Base-by-base conservation (phyloP, 2,888 invertebrate species). In the Miltochrista miniata region DNA sequence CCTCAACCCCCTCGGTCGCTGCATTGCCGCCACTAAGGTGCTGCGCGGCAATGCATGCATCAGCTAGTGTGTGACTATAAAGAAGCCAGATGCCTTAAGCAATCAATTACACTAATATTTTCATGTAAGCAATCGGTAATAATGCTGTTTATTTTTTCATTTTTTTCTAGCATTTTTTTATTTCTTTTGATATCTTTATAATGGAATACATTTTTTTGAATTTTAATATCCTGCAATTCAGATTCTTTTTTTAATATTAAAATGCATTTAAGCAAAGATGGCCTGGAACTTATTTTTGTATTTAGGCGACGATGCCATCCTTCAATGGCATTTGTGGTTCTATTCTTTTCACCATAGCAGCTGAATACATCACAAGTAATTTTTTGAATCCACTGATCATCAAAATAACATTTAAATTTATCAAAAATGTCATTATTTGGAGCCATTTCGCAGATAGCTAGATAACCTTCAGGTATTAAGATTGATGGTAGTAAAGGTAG, bases 21-120 rank as follows among this genome's bases (percentile, higher is more conserved):
- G n/a, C n/a, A n/a, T n/a, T n/a, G n/a, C n/a, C n/a, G n/a, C n/a
- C n/a, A n/a, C n/a, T n/a, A n/a, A n/a, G n/a, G n/a, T n/a, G n/a
- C n/a, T n/a, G n/a, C n/a, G n/a, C n/a, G n/a, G n/a, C n/a, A n/a
- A n/a, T n/a, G n/a, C n/a, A n/a, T n/a, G n/a, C n/a, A n/a, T n/a
- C n/a, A n/a, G n/a, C n/a, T n/a, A n/a, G n/a, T n/a, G n/a, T n/a
- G n/a, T n/a, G n/a, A n/a, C n/a, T n/a, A n/a, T 24, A 24, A 2
- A 24, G 18, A 24, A 24, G 5, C 34, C 4, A 8, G 34, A n/a
- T 12, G 5, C n/a, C 12, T 34, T 2, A 34, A n/a, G n/a, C 42
- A 42, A 42, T 33, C 42, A 42, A 33, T 42, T 3, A 42, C 33
- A 42, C 42, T 12, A 42, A 42, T 42, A 8, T 42, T 31, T 9